phyloP scores from a whole-genome alignment of 2,797 vertebrate genomes.

The Sebastes aleutianus region DNA sequence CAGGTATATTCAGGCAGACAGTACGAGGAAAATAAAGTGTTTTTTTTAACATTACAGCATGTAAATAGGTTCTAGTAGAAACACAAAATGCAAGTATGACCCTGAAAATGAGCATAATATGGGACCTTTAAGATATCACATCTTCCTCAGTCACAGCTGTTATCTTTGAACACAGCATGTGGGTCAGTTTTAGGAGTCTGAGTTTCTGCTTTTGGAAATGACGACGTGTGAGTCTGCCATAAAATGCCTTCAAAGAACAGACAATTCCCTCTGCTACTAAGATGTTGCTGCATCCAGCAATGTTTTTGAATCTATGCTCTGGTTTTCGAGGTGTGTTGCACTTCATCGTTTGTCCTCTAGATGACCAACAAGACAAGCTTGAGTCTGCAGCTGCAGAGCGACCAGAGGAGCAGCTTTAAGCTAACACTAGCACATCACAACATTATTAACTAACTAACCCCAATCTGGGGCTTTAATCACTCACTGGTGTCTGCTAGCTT shows the following conservation, averaged over 20 bases:
- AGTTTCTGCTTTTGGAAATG: neutral
- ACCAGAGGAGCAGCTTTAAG: constrained; percentile 34
- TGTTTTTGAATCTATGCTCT: neutral
- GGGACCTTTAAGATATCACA: neutral
- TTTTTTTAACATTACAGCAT: too few species aligned
- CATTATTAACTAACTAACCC: constrained; percentile 12
- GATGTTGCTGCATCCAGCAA: neutral
- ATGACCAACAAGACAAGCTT: constrained; percentile 35
- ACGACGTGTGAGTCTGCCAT: neutral
- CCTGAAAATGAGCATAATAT: too few species aligned
- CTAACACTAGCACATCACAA: constrained; percentile 60
- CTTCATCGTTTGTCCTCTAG: constrained; percentile 58
- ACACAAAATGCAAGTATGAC: too few species aligned
- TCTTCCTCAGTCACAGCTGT: neutral
- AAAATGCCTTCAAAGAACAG: neutral
- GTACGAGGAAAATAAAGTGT: too few species aligned
- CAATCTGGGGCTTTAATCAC: constrained; percentile 26
- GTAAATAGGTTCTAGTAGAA: too few species aligned
- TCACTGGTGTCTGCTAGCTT: constrained; percentile 7
- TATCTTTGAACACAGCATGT: neutral
- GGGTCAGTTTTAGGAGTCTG: neutral
- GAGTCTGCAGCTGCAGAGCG: constrained; percentile 10
- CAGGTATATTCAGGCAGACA: too few species aligned
- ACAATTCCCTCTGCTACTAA: neutral
- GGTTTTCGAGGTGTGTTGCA: constrained; percentile 25